Base-by-base conservation (phyloP, 2,113 vertebrate species). In the Cranoglanis bouderius region DNA sequence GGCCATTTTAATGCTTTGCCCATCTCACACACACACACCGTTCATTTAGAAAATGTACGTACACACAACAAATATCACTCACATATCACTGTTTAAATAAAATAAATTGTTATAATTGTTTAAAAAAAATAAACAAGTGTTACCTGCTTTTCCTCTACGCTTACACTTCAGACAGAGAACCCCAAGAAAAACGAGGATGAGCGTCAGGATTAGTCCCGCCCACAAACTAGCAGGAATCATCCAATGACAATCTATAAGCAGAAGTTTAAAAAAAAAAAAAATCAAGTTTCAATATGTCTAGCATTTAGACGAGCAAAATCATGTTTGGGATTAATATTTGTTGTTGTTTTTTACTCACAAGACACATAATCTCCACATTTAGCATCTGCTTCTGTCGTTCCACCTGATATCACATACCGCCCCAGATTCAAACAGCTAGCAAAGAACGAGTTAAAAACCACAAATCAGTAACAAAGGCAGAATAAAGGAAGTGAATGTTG, bases 391-490 rank as follows among this genome's bases (percentile, higher is more conserved):
- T 10, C 2, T 26, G 19, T 0, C 4, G 70, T 67, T 38, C 88
- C 88, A 2, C 1, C 6, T 9, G 21, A n/a, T 5, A 55, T 0
- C 29, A 53, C 21, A 21, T n/a, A 10, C 19, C 43, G 82, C 14
- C 82, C 59, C n/a, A 78, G 12, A 26, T n/a, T 26, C 9, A 6
- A 59, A 88, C 88, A 88, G 0, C 88, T 88, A 40, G 35, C 1
- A 4, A 32, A 2, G 46, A 40, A 59, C 26, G 13, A 24, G 12
- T 12, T 53, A 18, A 40, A 49, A 49, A 19, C 4, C n/a, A 70
- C 5, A 49, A 10, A n/a, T 67, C 40, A 84, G 59, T 43, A 88
- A 85, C 87, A 88, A 92, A 90, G 90, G 59, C 3, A 82, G 4
- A 21, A 46, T 61, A 84, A 29, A 78, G 18, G 40, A 86, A 32